phyloP scores from a whole-genome alignment of 2,888 invertebrate species.

The Mantis religiosa region DNA sequence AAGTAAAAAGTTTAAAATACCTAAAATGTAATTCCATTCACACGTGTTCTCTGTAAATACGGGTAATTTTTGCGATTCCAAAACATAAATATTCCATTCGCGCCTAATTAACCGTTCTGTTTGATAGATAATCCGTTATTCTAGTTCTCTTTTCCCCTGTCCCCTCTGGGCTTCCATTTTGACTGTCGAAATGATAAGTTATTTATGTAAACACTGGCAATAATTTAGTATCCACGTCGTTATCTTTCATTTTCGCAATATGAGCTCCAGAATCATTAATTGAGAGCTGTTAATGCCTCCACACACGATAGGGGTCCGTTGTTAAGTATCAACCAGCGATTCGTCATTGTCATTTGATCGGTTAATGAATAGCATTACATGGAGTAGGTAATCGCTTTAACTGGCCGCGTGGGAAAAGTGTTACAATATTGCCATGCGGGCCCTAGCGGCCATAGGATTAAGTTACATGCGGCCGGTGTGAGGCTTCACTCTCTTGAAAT shows the following conservation, averaged over 20 bases:
- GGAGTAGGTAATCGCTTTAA: neutral
- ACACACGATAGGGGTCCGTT: neutral
- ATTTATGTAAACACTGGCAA: neutral
- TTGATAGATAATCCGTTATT: neutral
- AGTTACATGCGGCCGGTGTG: neutral
- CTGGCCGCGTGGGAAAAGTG: neutral
- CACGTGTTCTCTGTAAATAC: neutral
- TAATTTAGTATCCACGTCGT: neutral
- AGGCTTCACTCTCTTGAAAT: neutral
- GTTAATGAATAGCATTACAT: neutral
- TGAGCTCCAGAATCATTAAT: neutral
- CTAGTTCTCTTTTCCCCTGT: neutral
- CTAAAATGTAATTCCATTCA: neutral
- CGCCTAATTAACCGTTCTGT: neutral
- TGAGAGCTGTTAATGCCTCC: neutral
- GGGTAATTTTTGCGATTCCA: neutral
- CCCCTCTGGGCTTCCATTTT: neutral
- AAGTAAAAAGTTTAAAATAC: too few species aligned
- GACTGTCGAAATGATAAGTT: neutral
- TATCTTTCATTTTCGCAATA: neutral
- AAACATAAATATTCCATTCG: neutral
- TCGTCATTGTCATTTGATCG: neutral
- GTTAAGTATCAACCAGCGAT: neutral
- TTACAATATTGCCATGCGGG: neutral
- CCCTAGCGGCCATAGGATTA: neutral